phyloP scores from a whole-genome alignment of 2,113 vertebrate species.

The Lichenostomus cassidix region DNA sequence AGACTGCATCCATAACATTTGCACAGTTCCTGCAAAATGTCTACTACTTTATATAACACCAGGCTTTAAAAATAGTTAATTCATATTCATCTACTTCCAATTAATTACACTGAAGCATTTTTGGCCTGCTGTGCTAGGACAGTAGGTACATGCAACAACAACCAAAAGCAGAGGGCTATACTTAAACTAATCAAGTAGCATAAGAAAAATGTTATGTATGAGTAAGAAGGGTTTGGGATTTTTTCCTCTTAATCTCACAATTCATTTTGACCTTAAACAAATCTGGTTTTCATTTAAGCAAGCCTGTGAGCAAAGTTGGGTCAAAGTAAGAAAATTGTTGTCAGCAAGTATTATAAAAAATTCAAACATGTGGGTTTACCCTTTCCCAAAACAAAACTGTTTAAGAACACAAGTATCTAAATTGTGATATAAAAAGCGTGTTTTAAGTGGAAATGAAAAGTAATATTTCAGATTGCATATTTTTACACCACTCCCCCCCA shows the following conservation, averaged over 20 bases:
- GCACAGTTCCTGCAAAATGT: not conserved
- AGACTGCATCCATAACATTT: not conserved
- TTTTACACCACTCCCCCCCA: accelerated
- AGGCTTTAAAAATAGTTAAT: not conserved
- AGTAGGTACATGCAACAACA: not conserved
- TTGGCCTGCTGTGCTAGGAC: not conserved
- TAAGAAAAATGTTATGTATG: not conserved
- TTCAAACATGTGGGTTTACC: not conserved
- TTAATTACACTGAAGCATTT: not conserved
- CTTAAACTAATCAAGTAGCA: not conserved
- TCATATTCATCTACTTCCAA: not conserved
- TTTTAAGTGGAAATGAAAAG: not conserved
- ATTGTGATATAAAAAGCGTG: not conserved
- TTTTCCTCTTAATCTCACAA: not conserved
- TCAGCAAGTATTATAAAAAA: not conserved
- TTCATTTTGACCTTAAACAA: not conserved
- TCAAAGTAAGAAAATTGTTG: not conserved
- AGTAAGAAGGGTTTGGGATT: not conserved
- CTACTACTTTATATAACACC: not conserved
- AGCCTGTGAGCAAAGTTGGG: not conserved
- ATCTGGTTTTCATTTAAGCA: not conserved
- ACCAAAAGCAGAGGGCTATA: not conserved
- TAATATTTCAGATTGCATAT: not conserved
- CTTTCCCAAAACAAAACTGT: not conserved
- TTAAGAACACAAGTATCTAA: not conserved